phyloP scores from a whole-genome alignment of 1,140 invertebrate species.

The Drosophila seguyi region DNA sequence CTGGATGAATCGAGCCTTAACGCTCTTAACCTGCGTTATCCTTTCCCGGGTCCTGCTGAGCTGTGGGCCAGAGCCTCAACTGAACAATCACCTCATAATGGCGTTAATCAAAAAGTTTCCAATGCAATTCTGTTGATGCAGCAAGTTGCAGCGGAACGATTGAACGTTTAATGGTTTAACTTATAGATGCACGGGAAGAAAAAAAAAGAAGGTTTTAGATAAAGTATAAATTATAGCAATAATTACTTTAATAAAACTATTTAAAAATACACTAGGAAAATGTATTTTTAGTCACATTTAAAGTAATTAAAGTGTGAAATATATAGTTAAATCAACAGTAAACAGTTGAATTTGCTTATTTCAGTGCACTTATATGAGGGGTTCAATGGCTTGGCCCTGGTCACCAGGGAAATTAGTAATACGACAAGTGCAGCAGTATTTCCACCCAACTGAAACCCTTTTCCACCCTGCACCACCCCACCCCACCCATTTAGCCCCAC shows the following conservation, averaged over 20 bases:
- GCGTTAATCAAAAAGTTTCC: conserved; percentile 82
- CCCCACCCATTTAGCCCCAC: not conserved
- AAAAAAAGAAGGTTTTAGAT: not conserved
- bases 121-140: conserved; percentile 54
- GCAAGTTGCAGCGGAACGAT: conserved; percentile 55
- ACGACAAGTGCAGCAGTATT: conserved; percentile 76
- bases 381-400: conserved; percentile 69
- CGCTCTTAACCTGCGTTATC: conserved; percentile 61
- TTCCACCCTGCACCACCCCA: no score
- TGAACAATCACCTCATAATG: conserved; percentile 82
- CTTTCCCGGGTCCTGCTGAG: not conserved
- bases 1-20: conserved; percentile 30
- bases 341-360: not conserved
- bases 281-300: not conserved
- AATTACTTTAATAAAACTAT: not conserved
- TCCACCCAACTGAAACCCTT: conserved; percentile 6
- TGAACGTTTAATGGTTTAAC: conserved; percentile 65
- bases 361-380: conserved; percentile 30
- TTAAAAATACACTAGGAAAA: not conserved
- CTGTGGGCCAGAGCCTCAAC: conserved; percentile 47
- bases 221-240: not conserved
- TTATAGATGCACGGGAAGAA: conserved; percentile 15
- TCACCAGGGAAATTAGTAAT: conserved; percentile 84
- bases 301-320: no score
- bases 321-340: no score